phyloP scores from a whole-genome alignment of 1,140 invertebrate genomes.

The Melipona quadrifasciata region DNA sequence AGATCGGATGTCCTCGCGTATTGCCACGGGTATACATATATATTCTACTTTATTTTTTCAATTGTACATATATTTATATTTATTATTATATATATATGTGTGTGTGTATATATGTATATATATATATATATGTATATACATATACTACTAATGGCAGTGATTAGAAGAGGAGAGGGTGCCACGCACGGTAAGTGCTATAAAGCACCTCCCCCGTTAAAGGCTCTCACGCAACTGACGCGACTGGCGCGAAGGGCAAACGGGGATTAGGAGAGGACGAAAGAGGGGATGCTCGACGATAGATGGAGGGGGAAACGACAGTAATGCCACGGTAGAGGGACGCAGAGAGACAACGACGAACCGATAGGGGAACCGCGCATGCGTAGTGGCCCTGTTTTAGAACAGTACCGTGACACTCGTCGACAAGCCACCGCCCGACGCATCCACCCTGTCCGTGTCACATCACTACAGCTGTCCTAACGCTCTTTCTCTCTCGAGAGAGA shows the following conservation, averaged over 20 bases:
- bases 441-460: conserved; percentile 49
- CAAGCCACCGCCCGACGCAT: conserved; percentile 73
- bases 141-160: conserved; percentile 73
- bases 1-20: not conserved
- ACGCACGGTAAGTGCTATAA: conserved; percentile 60
- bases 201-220: conserved; percentile 75
- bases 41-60: not conserved
- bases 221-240: conserved; percentile 81
- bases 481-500: not conserved
- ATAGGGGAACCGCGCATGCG: conserved; percentile 74
- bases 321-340: conserved; percentile 18
- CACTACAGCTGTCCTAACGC: conserved; percentile 13
- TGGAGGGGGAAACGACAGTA: conserved; percentile 16
- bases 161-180: conserved; percentile 61
- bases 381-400: conserved; percentile 74
- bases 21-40: not conserved
- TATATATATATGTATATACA: conserved; percentile 24
- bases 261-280: conserved; percentile 59
- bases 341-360: conserved; percentile 21
- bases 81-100: conserved; percentile 1
- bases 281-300: conserved; percentile 36
- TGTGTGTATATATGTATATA: not conserved
- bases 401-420: conserved; percentile 68
- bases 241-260: conserved; percentile 60
- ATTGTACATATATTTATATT: conserved; percentile 21